Percentiles rank a stretch among this genome's conserved stretches.
phyloP scores from a whole-genome alignment of 2,113 vertebrate species.

The Tragelaphus buxtoni region DNA sequence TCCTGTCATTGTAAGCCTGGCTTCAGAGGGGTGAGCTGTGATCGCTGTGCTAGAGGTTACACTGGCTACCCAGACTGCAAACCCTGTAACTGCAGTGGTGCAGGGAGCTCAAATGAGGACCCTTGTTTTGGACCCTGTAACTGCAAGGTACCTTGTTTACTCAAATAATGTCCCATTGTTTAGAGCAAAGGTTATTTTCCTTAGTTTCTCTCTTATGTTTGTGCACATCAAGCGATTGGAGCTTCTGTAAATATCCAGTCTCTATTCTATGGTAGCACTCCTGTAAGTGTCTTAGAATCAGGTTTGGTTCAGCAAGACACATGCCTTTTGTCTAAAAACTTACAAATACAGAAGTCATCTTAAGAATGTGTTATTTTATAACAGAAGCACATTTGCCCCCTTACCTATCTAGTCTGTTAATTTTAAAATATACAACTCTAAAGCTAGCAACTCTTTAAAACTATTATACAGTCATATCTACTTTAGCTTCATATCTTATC shows the following conservation, averaged over 20 bases:
- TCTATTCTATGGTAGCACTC: neutral
- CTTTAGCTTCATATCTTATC: neutral
- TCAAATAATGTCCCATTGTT: neutral
- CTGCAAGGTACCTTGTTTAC: conserved; percentile 85
- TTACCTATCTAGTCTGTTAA: neutral
- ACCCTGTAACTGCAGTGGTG: conserved; percentile 83
- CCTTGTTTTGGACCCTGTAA: conserved; percentile 85
- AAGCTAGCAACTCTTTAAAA: neutral
- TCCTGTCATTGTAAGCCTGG: conserved; percentile 93
- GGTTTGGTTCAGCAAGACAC: neutral
- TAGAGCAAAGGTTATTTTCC: neutral
- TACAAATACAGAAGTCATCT: neutral
- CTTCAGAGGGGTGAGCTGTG: conserved; percentile 88
- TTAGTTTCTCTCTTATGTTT: neutral
- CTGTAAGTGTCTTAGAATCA: neutral
- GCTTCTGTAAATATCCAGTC: neutral
- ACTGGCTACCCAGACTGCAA: conserved; percentile 84
- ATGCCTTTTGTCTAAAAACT: neutral
- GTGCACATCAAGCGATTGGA: neutral
- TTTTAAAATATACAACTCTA: neutral
- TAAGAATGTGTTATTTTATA: conserved; percentile 21
- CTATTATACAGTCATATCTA: neutral
- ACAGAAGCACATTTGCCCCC: neutral
- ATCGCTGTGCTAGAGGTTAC: conserved; percentile 87
- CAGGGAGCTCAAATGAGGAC: conserved; percentile 85